Evolutionary conservation across 2,797 vertebrate genomes (phyloP).

Genomic region (Myotis myotis): DNA sequence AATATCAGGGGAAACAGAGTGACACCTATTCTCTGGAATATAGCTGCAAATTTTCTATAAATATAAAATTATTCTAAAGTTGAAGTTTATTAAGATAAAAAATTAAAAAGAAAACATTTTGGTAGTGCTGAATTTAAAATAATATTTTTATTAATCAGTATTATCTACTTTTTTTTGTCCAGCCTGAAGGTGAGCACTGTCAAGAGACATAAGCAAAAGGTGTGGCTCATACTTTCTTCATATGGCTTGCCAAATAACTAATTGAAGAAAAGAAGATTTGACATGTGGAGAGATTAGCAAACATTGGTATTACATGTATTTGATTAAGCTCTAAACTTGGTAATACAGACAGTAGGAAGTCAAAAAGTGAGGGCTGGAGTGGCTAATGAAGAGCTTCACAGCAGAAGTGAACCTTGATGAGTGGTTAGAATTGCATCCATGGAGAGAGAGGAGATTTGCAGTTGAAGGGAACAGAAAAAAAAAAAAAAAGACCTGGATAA

Average conservation of each 20-base stretch:
- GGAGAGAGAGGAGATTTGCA: not conserved
- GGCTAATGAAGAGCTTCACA: not conserved
- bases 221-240: not conserved
- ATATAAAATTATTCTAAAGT: not conserved
- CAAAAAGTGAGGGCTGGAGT: not conserved
- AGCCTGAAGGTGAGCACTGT: not conserved
- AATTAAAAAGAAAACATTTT: not conserved
- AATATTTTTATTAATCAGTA: not conserved
- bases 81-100: conserved; percentile 1
- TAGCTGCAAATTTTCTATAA: not conserved
- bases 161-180: not conserved
- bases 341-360: not conserved
- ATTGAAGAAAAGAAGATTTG: not conserved
- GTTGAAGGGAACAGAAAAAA: not conserved
- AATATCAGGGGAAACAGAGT: not conserved
- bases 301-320: not conserved
- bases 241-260: not conserved
- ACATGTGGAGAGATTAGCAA: not conserved
- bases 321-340: not conserved
- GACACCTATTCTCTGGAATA: not conserved
- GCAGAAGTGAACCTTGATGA: not conserved
- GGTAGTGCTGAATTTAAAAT: not conserved
- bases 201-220: not conserved
- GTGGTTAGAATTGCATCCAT: not conserved
- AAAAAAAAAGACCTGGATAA: not conserved